Evolutionary conservation across 1,140 invertebrate species (phyloP), one percentile per base, ranked within the genome.

Genomic region (Zaprionus inermis): DNA sequence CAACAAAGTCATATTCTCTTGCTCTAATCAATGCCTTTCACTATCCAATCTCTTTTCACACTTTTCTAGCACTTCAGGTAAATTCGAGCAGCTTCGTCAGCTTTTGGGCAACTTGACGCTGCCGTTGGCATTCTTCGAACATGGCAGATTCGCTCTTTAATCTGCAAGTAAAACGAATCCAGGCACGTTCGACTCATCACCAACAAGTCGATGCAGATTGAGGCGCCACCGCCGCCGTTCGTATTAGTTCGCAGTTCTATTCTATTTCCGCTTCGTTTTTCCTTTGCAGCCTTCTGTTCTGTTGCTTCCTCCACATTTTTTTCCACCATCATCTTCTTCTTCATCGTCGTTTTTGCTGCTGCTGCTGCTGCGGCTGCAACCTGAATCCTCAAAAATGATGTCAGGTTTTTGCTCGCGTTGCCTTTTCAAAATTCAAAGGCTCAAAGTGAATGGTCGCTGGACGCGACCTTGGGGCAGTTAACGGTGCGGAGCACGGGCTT

Each of bases 111-210:
- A 24, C 97, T 97, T 91, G 94, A 96, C 83, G 95, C 95, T 28
- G 92, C 98, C 59, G 94, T 98, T 24, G 94, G 94, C 95, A 97
- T 91, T 95, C 96, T 91, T 95, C 96, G 66, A 98, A 98, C 92
- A 98, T 98, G 97, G 98, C 97, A 56, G 97, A 99, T 92, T 97
- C 98, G 44, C 97, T 98, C 94, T 98, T 98, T 93, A 99, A 98
- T 94, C 94, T 99, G 98, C 99, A 94, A 98, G 98, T 98, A 93
- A 86, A 86, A 77, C 72, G 66, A 65, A 74, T 58, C 76, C 61
- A 44, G 36, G 18, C 81, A 81, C 75, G 72, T 84, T 51, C 63
- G 44, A 65, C 52, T 63, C 57, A 44, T 54, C 69, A 74, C 12
- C 44, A 49, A 20, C 64, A 41, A 28, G 63, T 54, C 32, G 68